Percentiles rank a stretch among this genome's conserved stretches.
These are phyloP conservation scores for Drosophila ambigua DNA, from an alignment of 1,140 invertebrate genomes.

Conservation along the genomic window DNA sequence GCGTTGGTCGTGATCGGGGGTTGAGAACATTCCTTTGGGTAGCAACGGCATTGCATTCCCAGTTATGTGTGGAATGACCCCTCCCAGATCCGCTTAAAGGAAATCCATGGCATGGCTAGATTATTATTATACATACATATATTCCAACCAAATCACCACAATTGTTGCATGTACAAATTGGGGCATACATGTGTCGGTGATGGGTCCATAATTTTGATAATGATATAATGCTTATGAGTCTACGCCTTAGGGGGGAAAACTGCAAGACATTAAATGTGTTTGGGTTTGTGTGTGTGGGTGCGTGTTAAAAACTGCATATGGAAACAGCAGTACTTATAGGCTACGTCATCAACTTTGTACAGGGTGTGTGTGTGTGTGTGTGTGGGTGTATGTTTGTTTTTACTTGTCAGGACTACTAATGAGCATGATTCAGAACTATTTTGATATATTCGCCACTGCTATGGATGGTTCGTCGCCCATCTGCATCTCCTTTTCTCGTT, in stretches of 20 bases:
- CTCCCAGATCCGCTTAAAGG: too few species aligned
- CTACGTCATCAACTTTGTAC: conserved; percentile 33
- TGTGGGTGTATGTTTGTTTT: conserved; percentile 2
- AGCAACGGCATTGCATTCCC: neutral
- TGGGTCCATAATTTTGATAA: neutral
- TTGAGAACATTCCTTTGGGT: neutral
- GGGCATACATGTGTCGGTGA: neutral
- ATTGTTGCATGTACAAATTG: too few species aligned
- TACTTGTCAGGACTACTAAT: conserved; percentile 3
- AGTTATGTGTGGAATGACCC: too few species aligned
- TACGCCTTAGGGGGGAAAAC: conserved; percentile 21
- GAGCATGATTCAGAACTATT: conserved; percentile 15
- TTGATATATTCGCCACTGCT: conserved; percentile 2
- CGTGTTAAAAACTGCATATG: conserved; percentile 17
- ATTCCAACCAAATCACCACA: too few species aligned
- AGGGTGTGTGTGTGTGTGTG: conserved; percentile 18
- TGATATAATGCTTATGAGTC: conserved; percentile 4
- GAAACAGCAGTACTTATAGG: conserved; percentile 22
- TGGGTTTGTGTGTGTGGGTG: neutral
- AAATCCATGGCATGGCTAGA: too few species aligned
- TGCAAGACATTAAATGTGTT: conserved; percentile 26
- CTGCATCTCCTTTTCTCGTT: neutral
- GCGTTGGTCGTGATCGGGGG: conserved; percentile 16
- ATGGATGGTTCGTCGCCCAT: neutral
- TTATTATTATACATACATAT: too few species aligned